These are phyloP conservation scores for Caenorhabditis tropicalis DNA, from an alignment of 1,140 invertebrate species.

Conservation along the genomic window DNA sequence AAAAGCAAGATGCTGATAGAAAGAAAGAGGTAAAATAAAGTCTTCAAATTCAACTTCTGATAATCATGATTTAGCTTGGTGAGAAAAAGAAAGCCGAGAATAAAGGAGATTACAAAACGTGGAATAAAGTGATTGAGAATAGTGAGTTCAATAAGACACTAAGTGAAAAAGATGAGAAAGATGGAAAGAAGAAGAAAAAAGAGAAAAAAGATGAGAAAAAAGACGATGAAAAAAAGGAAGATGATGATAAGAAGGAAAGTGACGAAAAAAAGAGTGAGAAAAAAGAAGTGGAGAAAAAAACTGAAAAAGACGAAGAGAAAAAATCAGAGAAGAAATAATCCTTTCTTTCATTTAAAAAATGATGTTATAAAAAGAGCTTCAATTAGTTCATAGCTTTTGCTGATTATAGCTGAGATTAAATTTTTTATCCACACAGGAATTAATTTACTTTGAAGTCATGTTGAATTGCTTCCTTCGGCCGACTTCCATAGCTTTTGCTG, in stretches of 20 bases:
- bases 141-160: constrained; percentile 21
- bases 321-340: background rate
- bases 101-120: constrained; percentile 7
- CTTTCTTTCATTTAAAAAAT: background rate
- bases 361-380: too few species aligned
- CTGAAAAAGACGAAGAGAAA: background rate
- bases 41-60: background rate
- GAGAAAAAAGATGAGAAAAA: background rate
- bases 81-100: constrained; percentile 23
- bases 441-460: too few species aligned
- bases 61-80: background rate
- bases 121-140: constrained; percentile 9
- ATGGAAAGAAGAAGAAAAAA: background rate
- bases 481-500: background rate
- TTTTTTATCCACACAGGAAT: too few species aligned
- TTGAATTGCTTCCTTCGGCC: too few species aligned
- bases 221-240: background rate
- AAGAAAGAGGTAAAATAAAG: background rate
- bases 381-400: background rate
- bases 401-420: too few species aligned
- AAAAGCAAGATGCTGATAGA: constrained; percentile 9
- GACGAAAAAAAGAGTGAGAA: background rate
- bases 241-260: background rate
- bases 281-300: background rate
- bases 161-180: background rate